These are phyloP conservation scores for Rhadinocentrus ornatus DNA, from an alignment of 2,797 vertebrate genomes.

Conservation along the genomic window DNA sequence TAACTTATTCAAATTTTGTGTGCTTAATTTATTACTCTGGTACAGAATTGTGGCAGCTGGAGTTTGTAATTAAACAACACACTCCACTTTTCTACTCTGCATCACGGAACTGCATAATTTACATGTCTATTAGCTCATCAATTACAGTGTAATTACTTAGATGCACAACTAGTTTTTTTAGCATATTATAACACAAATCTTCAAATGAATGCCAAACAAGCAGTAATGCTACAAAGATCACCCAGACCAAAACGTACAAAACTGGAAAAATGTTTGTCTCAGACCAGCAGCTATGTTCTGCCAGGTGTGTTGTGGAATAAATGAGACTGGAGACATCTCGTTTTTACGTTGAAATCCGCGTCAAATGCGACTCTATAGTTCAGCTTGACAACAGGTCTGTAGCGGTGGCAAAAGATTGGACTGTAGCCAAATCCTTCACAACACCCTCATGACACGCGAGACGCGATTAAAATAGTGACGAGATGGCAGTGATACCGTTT, in stretches of 20 bases:
- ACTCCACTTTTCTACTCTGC: constrained; percentile 64
- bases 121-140: constrained; percentile 81
- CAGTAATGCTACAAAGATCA: constrained; percentile 56
- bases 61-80: constrained; percentile 77
- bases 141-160: constrained; percentile 80
- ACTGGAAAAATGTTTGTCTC: constrained; percentile 53
- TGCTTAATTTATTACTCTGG: constrained; percentile 73
- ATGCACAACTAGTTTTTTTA: constrained; percentile 73
- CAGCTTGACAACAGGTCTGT: too few relatives aligned
- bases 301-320: too few relatives aligned
- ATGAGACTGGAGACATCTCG: too few relatives aligned
- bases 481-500: too few relatives aligned
- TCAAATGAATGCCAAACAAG: constrained; percentile 74
- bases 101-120: constrained; percentile 78
- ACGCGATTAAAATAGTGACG: too few relatives aligned
- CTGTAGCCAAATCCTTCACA: too few relatives aligned
- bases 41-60: constrained; percentile 71
- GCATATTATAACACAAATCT: constrained; percentile 73
- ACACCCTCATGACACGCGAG: too few relatives aligned
- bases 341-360: too few relatives aligned
- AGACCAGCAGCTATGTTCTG: too few relatives aligned
- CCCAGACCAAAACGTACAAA: constrained; percentile 42
- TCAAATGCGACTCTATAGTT: too few relatives aligned
- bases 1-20: constrained; percentile 64
- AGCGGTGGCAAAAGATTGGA: too few relatives aligned